phyloP scores from a whole-genome alignment of 2,113 vertebrate genomes.

The Eulemur macaco region DNA sequence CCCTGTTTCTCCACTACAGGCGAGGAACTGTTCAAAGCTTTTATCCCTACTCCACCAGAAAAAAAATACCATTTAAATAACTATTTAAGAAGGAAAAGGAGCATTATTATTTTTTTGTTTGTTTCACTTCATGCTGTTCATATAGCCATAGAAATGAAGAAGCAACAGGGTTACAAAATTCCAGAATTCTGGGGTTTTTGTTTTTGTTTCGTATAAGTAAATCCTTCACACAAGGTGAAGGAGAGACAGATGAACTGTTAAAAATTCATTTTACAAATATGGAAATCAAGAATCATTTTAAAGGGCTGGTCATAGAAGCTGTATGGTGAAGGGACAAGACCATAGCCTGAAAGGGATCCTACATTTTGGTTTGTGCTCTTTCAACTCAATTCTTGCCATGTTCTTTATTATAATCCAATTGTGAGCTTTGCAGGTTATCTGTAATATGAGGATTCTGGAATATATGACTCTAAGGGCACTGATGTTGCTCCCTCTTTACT shows the following conservation, averaged over 20 bases:
- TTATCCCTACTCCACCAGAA: background rate
- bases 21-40: background rate
- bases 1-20: background rate
- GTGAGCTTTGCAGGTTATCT: background rate
- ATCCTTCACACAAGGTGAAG: background rate
- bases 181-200: background rate
- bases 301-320: background rate
- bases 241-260: background rate
- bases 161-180: background rate
- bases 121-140: background rate
- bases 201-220: background rate
- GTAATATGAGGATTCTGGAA: background rate
- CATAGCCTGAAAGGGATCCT: background rate
- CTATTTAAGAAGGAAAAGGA: background rate
- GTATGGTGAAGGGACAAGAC: background rate
- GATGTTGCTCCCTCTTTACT: background rate
- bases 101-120: background rate
- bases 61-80: background rate
- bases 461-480: background rate
- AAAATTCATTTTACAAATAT: conserved; percentile 6
- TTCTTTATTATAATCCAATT: background rate
- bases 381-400: background rate
- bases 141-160: background rate
- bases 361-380: background rate
- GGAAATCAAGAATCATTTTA: background rate